Conservation (phyloP, 2,888 invertebrate genomes). For the Macrophya annulata region DNA sequence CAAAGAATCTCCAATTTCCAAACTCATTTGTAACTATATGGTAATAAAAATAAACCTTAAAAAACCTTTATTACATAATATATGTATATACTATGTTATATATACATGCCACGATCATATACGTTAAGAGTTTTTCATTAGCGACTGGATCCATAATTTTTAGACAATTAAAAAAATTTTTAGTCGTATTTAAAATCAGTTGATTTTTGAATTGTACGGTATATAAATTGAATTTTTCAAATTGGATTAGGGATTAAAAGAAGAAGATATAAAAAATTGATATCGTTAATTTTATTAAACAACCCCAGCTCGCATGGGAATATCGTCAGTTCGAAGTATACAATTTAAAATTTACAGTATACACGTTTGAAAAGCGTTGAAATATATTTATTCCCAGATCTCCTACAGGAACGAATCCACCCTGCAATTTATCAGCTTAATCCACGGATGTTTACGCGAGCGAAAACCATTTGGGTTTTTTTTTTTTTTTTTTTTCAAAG, state of each 20-base stretch:
- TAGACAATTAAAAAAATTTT: neutral
- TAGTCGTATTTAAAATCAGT: neutral
- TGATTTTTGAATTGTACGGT: neutral
- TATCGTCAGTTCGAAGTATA: neutral
- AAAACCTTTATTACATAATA: no score
- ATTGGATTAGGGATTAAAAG: neutral
- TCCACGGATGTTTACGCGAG: slow-evolving; percentile 33
- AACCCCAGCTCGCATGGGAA: neutral
- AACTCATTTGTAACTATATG: neutral
- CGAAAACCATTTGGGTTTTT: slow-evolving; percentile 34
- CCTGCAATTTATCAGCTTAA: slow-evolving; percentile 44
- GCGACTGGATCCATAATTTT: neutral
- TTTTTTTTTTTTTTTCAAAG: neutral
- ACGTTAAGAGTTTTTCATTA: neutral
- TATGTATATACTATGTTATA: neutral
- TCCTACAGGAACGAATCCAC: slow-evolving; percentile 1
- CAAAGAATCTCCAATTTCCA: neutral
- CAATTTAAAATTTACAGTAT: slow-evolving; percentile 39
- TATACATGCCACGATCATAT: neutral
- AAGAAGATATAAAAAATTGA: neutral
- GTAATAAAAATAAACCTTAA: neutral
- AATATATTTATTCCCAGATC: slow-evolving; percentile 31
- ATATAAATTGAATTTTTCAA: slow-evolving; percentile 6
- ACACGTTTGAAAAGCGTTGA: slow-evolving; percentile 37
- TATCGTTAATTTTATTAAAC: slow-evolving; percentile 31